A percentile compares a stretch with the other conserved stretches of the same genome.
phyloP scores from a whole-genome alignment of 2,888 invertebrate genomes.

The Cordilura impudica region DNA sequence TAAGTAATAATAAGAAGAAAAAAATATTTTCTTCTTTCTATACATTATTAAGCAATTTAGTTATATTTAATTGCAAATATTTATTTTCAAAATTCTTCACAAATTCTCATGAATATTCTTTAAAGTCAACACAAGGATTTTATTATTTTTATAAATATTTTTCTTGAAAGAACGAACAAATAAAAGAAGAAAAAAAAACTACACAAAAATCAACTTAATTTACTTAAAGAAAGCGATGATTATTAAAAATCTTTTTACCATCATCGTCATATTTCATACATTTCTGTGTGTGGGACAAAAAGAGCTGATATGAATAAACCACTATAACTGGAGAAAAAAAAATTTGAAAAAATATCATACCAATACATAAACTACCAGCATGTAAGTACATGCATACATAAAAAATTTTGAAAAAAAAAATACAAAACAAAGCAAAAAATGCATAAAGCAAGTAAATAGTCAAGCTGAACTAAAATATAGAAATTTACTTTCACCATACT shows the following conservation, averaged over 20 bases:
- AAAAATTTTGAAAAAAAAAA: background rate
- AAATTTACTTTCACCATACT: constrained; percentile 26
- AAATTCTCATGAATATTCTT: too few relatives aligned
- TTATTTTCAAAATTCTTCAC: too few relatives aligned
- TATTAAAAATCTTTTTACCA: constrained; percentile 61
- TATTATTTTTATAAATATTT: too few relatives aligned
- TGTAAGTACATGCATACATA: background rate
- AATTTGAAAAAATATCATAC: background rate
- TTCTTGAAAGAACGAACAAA: too few relatives aligned
- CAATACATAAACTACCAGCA: constrained; percentile 21
- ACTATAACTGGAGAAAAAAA: constrained; percentile 52
- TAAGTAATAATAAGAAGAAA: too few relatives aligned
- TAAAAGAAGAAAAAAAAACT: too few relatives aligned
- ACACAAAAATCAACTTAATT: background rate
- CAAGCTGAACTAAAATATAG: constrained; percentile 8
- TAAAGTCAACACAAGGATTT: too few relatives aligned
- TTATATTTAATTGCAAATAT: too few relatives aligned
- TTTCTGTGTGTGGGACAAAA: background rate
- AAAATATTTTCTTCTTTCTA: too few relatives aligned
- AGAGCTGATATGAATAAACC: constrained; percentile 59
- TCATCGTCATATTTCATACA: constrained; percentile 56
- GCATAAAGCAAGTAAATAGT: background rate
- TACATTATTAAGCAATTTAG: too few relatives aligned
- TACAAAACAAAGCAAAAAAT: background rate
- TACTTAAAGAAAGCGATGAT: constrained; percentile 49